Conservation (phyloP, 2,888 invertebrate genomes). For the Cheilosia pagana region DNA sequence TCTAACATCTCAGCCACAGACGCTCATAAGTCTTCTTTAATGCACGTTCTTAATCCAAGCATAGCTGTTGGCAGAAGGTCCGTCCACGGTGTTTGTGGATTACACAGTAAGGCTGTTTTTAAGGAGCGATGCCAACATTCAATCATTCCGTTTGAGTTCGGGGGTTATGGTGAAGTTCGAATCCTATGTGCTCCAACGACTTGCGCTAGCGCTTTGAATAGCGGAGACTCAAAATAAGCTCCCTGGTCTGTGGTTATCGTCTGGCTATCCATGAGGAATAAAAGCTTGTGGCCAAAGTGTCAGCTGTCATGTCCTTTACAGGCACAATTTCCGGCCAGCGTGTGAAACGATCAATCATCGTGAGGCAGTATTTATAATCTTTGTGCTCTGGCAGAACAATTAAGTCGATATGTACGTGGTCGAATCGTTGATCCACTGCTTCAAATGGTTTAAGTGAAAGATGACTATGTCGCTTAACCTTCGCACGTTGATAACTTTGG, state of each 20-base stretch:
- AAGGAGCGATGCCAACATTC: constrained; percentile 80
- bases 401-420: constrained; percentile 27
- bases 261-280: constrained; percentile 46
- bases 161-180: constrained; percentile 8
- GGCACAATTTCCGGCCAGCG: too few relatives aligned
- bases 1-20: constrained; percentile 78
- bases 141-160: constrained; percentile 5
- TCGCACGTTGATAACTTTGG: constrained; percentile 27
- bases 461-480: constrained; percentile 27
- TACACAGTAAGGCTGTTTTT: constrained; percentile 80
- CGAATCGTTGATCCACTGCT: constrained; percentile 19
- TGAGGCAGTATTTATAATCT: constrained; percentile 11
- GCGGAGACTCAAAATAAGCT: constrained; percentile 54
- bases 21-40: constrained; percentile 78
- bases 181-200: constrained; percentile 1
- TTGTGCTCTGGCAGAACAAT: constrained; percentile 7
- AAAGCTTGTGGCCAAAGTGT: constrained; percentile 50
- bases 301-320: background rate
- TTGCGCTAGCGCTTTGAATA: constrained; percentile 13
- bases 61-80: constrained; percentile 79
- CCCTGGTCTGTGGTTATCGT: constrained; percentile 57
- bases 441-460: constrained; percentile 7
- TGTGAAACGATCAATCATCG: too few relatives aligned
- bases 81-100: constrained; percentile 76
- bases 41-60: constrained; percentile 78